phyloP scores from a whole-genome alignment of 2,797 vertebrate genomes.

The Aythya fuligula region DNA sequence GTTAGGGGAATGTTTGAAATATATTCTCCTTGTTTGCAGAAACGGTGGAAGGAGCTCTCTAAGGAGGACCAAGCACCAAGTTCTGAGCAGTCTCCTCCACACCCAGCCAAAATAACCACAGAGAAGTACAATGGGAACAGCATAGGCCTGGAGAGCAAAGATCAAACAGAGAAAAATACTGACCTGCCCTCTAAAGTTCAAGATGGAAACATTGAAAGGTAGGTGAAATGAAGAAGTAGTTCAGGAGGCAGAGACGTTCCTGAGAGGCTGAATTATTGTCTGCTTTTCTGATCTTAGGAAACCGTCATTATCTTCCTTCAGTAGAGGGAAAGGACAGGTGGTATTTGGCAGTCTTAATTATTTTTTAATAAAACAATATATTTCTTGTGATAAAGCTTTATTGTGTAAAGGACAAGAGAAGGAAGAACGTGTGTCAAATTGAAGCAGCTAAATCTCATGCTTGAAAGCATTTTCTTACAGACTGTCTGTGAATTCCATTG shows the following conservation, averaged over 20 bases:
- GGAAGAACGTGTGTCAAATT: neutral
- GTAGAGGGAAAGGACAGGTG: neutral
- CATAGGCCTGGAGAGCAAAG: slow-evolving; percentile 73
- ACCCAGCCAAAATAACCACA: slow-evolving; percentile 73
- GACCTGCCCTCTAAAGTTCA: slow-evolving; percentile 71
- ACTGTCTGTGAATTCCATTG: neutral
- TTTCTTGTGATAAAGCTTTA: neutral
- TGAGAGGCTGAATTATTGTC: neutral
- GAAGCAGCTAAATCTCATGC: neutral
- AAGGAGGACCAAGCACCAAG: slow-evolving; percentile 80
- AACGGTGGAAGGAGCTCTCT: slow-evolving; percentile 81
- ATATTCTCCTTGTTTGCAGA: slow-evolving; percentile 67
- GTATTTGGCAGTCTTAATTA: neutral
- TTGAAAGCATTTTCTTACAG: neutral
- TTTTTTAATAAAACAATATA: neutral
- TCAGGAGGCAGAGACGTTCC: neutral
- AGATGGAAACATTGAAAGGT: slow-evolving; percentile 82
- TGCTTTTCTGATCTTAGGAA: neutral
- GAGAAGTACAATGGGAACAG: slow-evolving; percentile 88
- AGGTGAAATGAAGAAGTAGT: slow-evolving; percentile 39
- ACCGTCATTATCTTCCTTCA: neutral
- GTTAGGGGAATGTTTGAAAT: neutral
- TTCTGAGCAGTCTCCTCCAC: slow-evolving; percentile 82
- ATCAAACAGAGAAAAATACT: slow-evolving; percentile 69
- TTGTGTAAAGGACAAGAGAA: neutral